Evolutionary conservation across 2,888 invertebrate species (phyloP).

Genomic region (Noctua fimbriata): DNA sequence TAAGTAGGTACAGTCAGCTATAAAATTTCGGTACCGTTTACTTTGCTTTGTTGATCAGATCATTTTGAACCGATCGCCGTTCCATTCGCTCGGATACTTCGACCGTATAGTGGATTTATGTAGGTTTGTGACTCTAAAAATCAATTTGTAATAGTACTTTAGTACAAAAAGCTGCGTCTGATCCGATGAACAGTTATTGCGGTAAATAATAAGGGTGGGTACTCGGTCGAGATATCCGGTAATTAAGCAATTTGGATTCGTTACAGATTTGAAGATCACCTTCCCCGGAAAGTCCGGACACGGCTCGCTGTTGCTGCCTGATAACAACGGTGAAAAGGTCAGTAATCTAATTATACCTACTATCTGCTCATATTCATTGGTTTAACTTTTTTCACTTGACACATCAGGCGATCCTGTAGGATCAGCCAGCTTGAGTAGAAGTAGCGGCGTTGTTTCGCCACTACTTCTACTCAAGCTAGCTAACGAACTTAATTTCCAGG

Average conservation of each 20-base stretch:
- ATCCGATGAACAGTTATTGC: not conserved
- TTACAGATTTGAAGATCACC: slow-evolving; percentile 92
- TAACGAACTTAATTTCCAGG: too few relatives aligned
- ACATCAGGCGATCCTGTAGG: too few relatives aligned
- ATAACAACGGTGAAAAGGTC: slow-evolving; percentile 96
- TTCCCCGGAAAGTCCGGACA: slow-evolving; percentile 96
- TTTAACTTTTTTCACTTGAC: not conserved
- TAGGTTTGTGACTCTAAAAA: not conserved
- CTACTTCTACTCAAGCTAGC: too few relatives aligned
- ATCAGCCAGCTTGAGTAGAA: too few relatives aligned
- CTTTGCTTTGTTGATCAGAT: not conserved
- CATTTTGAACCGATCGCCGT: not conserved
- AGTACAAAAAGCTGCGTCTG: not conserved
- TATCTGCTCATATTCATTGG: not conserved
- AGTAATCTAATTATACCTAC: slow-evolving; percentile 17
- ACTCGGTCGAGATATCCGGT: not conserved
- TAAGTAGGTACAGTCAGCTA: not conserved
- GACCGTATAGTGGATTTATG: not conserved
- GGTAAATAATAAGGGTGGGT: not conserved
- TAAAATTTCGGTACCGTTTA: not conserved
- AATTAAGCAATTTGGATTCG: slow-evolving; percentile 54
- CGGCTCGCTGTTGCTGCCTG: slow-evolving; percentile 94
- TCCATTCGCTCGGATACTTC: not conserved
- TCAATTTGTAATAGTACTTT: not conserved
- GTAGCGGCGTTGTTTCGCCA: too few relatives aligned